Evolutionary conservation across 1,140 invertebrate species (phyloP), one percentile per base, ranked within the genome.

Genomic region (Cotesia vestalis): DNA sequence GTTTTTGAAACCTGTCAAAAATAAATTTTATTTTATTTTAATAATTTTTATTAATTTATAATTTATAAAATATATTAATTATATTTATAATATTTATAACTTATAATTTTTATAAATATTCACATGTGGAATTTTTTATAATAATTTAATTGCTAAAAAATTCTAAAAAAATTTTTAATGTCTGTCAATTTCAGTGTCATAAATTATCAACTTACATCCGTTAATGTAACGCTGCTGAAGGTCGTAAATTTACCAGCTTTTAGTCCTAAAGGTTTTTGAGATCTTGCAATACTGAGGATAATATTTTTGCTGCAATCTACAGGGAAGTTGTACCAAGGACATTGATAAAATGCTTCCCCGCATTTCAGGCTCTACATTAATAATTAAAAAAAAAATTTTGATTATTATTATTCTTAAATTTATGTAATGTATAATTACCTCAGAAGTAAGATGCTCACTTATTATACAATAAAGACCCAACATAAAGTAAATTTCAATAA

Each of bases 381-480:
- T 63, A 60, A 36, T 34, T n/a, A 27, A 40, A 66, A 72, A 36
- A 20, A 35, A 59, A 34, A n/a, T n/a, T 46, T 4, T 46, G 4
- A 8, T 68, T 57, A 66, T 11, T 14, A 55, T 55, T 12, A 14
- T 55, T n/a, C 4, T n/a, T n/a, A 55, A 55, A 55, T 55, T 55
- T 55, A 55, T 14, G 2, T 1, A 55, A 3, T 55, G 5, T 9
- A 6, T 14, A 61, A 38, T 2, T 78, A 84, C 83, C 78, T 84
- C 83, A 2, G 79, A 79, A 62, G 83, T 55, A 34, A 84, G 75
- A 71, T 64, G 77, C 66, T 84, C 78, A 6, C 38, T 40, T 9
- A 9, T 40, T 4, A 8, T 40, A 27, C 27, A 27, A 27, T 27
- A 27, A 27, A 27, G 1, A 27, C 27, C 27, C 27, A 27, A 27